Conservation (phyloP, 1,140 invertebrate genomes). For the Mycetomoellerius zeteki region DNA sequence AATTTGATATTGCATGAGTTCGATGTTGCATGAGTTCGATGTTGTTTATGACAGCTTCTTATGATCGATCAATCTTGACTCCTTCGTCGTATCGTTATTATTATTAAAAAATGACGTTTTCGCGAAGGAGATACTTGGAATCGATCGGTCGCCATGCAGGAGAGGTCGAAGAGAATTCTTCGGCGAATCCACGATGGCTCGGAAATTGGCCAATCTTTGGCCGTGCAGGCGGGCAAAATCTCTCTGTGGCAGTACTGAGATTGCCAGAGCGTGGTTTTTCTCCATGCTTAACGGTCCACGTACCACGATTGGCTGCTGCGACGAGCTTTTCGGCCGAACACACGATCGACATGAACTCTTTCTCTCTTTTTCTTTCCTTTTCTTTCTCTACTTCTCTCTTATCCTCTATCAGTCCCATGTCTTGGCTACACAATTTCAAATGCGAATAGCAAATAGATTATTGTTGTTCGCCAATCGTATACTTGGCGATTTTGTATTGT, state of each 20-base stretch:
- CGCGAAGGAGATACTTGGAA: constrained; percentile 33
- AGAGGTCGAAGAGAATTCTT: constrained; percentile 59
- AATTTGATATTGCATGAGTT: constrained; percentile 1
- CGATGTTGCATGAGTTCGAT: constrained; percentile 9
- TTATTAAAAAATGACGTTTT: constrained; percentile 53
- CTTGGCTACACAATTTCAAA: constrained; percentile 22
- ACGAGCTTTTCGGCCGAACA: constrained; percentile 58
- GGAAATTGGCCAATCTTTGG: constrained; percentile 65
- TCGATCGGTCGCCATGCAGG: constrained; percentile 28
- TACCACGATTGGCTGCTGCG: constrained; percentile 56
- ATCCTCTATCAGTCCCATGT: not conserved
- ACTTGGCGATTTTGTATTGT: constrained; percentile 72
- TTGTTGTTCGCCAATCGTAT: constrained; percentile 47
- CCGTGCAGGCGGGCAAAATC: constrained; percentile 52
- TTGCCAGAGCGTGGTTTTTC: constrained; percentile 62
- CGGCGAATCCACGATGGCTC: constrained; percentile 51
- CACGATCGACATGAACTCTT: constrained; percentile 25
- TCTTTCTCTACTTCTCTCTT: not conserved
- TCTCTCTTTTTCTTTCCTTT: constrained; percentile 4
- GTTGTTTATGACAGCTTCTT: constrained; percentile 48
- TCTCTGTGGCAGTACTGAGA: constrained; percentile 59
- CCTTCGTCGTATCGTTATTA: constrained; percentile 44
- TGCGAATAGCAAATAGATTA: constrained; percentile 58
- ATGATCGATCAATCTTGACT: constrained; percentile 15
- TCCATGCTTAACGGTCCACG: constrained; percentile 60